Evolutionary conservation across 2,888 invertebrate genomes (phyloP), one percentile per base, ranked within the genome.

Genomic region (Caenorhabditis sinica): DNA sequence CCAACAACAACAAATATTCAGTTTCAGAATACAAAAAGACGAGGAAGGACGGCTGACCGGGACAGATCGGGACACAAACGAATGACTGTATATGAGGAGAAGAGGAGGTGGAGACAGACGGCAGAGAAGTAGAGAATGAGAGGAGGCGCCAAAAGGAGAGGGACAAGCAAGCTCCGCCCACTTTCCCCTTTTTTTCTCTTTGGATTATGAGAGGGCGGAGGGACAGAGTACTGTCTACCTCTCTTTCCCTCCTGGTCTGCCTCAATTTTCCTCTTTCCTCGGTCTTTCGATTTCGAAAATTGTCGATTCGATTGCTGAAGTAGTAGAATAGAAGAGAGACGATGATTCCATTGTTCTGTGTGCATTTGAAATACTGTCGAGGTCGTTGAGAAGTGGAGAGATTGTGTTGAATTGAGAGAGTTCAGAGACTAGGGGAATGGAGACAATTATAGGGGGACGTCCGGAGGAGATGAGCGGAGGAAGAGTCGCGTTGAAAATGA

Each of bases 291-390:
- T 73, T 73, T 69, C 66, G 73, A 63, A 74, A 74, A 65, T 82
- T 73, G 73, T 58, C 73, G 71, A 60, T 69, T 58, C 45, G 30
- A 53, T 23, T 15, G 25, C 45, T 45, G 65, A 43, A 40, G 45
- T 8, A 36, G 51, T 45, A 13, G 15, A 40, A 30, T 8, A 36
- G 51, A 58, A 13, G 15, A 8, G 63, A 30, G 66, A 40, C n/a
- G 51, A 33, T 2, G 65, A 58, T 56, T 77, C 79, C 56, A 79
- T 79, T 79, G 79, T 79, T 79, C 79, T 79, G 71, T 79, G 79
- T 79, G 71, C 79, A 79, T 79, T 79, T 72, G 79, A 79, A 79
- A 79, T 79, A 79, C 79, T 79, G 79, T 79, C 79, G 79, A 79
- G 79, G 79, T 79, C 79, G 65, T 56, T 49, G 51, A 68, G 68